Conservation (phyloP, 2,113 vertebrate genomes). For the Genyomyrus donnyi region DNA sequence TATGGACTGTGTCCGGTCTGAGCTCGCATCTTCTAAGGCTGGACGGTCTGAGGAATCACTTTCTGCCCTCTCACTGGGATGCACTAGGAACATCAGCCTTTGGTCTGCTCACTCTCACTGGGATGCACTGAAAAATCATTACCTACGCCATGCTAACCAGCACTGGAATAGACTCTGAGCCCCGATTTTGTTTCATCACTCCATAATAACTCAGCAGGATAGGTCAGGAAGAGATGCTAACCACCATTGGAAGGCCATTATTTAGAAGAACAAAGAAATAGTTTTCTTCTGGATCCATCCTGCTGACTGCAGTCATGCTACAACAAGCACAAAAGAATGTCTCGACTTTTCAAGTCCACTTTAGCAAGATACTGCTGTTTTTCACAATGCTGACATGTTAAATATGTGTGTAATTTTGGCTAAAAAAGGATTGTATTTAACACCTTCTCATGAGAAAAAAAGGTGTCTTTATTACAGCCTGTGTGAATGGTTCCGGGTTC, state of each 20-base stretch:
- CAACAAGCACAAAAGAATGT: slow-evolving; percentile 42
- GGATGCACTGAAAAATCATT: background rate
- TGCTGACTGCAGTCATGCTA: slow-evolving; percentile 30
- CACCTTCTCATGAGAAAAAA: background rate
- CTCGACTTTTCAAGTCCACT: slow-evolving; percentile 14
- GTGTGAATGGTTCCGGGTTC: background rate
- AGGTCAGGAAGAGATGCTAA: background rate
- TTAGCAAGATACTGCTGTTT: background rate
- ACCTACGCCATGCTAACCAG: background rate
- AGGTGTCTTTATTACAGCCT: background rate
- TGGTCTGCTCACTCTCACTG: background rate
- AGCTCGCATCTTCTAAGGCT: background rate
- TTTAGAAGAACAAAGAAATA: background rate
- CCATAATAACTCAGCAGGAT: background rate
- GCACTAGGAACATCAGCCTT: background rate
- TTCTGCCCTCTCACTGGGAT: background rate
- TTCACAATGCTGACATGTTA: background rate
- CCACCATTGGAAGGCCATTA: background rate
- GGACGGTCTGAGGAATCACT: background rate
- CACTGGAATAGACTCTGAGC: background rate
- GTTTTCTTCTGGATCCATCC: background rate
- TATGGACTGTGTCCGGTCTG: background rate
- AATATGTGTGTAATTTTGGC: background rate
- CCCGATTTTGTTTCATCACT: background rate
- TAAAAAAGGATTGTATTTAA: background rate